Evolutionary conservation across 30 jellyfish, hydroid and myxozoan species (phyloP), one percentile per base, ranked within the genome.

Genomic region (Aurelia sp.): DNA sequence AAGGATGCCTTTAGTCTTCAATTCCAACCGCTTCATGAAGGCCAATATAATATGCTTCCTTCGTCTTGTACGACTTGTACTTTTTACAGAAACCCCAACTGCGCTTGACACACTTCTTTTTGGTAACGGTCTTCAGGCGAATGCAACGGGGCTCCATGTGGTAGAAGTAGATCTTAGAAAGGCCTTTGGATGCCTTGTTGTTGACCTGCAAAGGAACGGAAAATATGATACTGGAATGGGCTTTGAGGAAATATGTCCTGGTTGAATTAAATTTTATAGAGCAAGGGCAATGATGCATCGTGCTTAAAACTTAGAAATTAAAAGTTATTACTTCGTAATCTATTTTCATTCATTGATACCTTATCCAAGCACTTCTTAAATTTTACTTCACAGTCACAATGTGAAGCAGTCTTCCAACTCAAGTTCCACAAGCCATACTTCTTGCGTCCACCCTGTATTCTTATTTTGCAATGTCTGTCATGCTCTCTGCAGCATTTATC

Each of bases 401-500:
- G 58, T 6, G 83, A 63, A 12, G 77, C 67, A 8, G 85, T 68
- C 17, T 13, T 21, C 67, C 59, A 15, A 19, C 65, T 50, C 85
- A 76, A 68, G 50, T 82, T 82, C 17, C 38, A 15, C 30, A 57
- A 40, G 10, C 78, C 91, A 52, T 82, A 68, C 33, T 55, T 33
- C 60, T 51, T 82, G 9, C 21, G 24, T 0, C 19, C 17, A 22
- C 55, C 53, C 24, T 55, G 12, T n/a, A 82, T 50, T 12, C 74
- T 30, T 55, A 30, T 58, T 13, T 35, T 82, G 85, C 91, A 82
- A 33, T 68, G 85, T 71, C 60, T 52, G 85, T 82, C 91, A 30
- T 82, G 91, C 13, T 33, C 17, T 67, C 91, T 51, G 68, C 91
- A 82, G 78, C 91, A 82, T 31, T 2, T 82, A 27, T 82, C 91